Evolutionary conservation across 2,888 invertebrate species (phyloP).

Genomic region (Dryobotodes eremita): DNA sequence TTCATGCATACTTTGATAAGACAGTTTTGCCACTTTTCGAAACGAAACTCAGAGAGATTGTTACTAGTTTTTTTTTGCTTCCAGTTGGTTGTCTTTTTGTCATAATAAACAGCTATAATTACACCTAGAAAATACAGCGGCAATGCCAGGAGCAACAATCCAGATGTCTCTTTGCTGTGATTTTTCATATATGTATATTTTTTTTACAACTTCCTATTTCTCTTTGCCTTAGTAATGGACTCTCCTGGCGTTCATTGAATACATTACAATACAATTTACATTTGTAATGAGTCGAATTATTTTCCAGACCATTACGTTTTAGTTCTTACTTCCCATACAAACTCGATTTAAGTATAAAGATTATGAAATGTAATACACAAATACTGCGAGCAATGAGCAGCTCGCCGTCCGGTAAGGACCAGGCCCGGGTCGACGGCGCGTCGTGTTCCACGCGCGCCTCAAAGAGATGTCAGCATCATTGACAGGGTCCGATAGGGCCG

Average conservation of each 20-base stretch:
- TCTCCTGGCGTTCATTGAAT: conserved; percentile 5
- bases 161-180: background rate
- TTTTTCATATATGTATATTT: background rate
- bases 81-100: background rate
- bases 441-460: too few relatives aligned
- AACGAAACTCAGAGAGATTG: background rate
- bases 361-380: background rate
- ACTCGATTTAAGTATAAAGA: background rate
- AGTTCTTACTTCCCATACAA: background rate
- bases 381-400: too few relatives aligned
- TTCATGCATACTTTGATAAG: background rate
- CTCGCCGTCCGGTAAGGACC: too few relatives aligned
- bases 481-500: too few relatives aligned
- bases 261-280: conserved; percentile 14
- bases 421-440: too few relatives aligned
- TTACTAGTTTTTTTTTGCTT: background rate
- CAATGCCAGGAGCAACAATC: background rate
- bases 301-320: conserved; percentile 29
- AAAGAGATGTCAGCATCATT: too few relatives aligned
- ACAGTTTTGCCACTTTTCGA: background rate
- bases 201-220: background rate
- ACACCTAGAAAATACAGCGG: background rate
- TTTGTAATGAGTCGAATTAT: conserved; percentile 39
- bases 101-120: background rate
- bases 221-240: conserved; percentile 12